These are phyloP conservation scores for Trigoniulus corallinus DNA, from an alignment of 1,140 invertebrate species.

Conservation along the genomic window DNA sequence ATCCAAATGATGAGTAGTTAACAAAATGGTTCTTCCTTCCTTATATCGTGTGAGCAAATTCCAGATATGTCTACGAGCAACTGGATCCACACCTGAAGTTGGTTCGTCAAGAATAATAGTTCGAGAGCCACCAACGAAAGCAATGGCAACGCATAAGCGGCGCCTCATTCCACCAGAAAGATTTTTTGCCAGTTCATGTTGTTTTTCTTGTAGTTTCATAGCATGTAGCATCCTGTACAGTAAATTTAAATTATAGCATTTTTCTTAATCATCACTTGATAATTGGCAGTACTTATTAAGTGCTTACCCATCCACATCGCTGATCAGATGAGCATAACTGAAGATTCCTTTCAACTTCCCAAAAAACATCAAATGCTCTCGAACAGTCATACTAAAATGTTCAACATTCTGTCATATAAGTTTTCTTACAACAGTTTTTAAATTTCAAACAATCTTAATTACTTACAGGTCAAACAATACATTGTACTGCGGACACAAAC, in stretches of 20 bases:
- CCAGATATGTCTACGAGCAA: constrained; percentile 38
- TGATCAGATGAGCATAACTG: constrained; percentile 26
- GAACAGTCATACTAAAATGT: constrained; percentile 28
- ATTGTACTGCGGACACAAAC: constrained; percentile 48
- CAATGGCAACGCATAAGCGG: constrained; percentile 39
- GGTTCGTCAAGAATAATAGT: constrained; percentile 37
- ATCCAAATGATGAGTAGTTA: constrained; percentile 14
- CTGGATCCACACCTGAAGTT: constrained; percentile 38
- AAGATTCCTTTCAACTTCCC: constrained; percentile 17
- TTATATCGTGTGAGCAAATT: constrained; percentile 28
- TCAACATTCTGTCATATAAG: constrained; percentile 15
- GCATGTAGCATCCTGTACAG: constrained; percentile 27
- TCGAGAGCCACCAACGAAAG: constrained; percentile 37
- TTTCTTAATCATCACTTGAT: no score
- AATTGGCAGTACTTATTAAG: background rate
- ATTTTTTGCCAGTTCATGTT: constrained; percentile 30
- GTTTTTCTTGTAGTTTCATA: constrained; percentile 36
- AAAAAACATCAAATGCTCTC: constrained; percentile 36
- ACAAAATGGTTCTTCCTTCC: constrained; percentile 7
- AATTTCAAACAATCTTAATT: background rate
- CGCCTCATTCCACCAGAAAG: constrained; percentile 43
- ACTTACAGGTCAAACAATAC: constrained; percentile 38
- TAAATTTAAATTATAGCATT: background rate
- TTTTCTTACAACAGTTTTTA: background rate
- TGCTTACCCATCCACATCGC: constrained; percentile 17